A percentile compares a stretch with the other conserved stretches of the same genome.
Evolutionary conservation across 2,888 invertebrate species (phyloP).

Genomic region (Clepsis dumicolana): DNA sequence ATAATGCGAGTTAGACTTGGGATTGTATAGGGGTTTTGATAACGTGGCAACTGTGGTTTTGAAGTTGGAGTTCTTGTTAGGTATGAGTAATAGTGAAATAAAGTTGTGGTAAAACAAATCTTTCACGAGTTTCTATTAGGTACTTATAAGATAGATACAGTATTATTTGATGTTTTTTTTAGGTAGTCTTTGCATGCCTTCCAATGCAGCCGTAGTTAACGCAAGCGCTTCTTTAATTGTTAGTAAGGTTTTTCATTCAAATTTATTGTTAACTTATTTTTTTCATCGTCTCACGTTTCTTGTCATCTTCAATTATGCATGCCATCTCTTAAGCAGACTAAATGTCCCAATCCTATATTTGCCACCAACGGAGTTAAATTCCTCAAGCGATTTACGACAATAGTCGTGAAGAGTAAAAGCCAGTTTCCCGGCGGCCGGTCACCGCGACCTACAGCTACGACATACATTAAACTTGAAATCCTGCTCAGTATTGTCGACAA

Average conservation of each 20-base stretch:
- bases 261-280: no score
- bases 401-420: constrained; percentile 73
- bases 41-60: background rate
- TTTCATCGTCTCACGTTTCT: background rate
- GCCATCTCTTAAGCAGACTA: constrained; percentile 6
- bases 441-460: constrained; percentile 76
- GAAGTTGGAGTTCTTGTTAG: no score
- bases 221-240: no score
- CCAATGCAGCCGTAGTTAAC: no score
- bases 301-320: no score
- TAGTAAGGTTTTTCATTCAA: no score
- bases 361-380: constrained; percentile 20
- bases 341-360: constrained; percentile 9
- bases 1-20: background rate
- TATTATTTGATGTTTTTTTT: no score
- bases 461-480: constrained; percentile 78
- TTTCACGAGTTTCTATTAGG: no score
- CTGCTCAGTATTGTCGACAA: constrained; percentile 62
- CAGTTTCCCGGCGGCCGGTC: constrained; percentile 73
- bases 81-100: no score
- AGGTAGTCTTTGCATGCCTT: no score
- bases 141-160: no score
- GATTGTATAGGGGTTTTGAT: background rate
- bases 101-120: no score
- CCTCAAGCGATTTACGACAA: constrained; percentile 54